Evolutionary conservation across 2,113 vertebrate species (phyloP).

Genomic region (Zosterops pallidus): DNA sequence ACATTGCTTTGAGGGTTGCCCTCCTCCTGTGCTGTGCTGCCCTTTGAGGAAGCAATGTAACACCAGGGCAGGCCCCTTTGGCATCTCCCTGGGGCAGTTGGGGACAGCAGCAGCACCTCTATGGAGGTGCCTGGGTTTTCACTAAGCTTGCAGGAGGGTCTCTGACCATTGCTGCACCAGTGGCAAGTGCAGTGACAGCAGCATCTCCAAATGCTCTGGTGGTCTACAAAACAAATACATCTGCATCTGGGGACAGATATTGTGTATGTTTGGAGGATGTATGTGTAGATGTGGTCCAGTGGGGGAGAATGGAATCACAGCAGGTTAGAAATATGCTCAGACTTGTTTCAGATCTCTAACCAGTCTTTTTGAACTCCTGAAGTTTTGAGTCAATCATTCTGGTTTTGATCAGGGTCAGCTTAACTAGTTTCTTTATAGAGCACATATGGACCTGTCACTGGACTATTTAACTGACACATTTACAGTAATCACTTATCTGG

Average conservation of each 20-base stretch:
- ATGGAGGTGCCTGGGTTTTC: neutral
- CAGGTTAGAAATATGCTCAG: neutral
- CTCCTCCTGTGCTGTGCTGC: accelerated
- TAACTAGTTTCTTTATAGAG: constrained; percentile 32
- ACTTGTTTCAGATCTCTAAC: neutral
- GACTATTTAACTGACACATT: constrained; percentile 54
- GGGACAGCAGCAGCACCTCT: neutral
- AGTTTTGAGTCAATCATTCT: constrained; percentile 32
- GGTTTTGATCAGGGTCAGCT: constrained; percentile 39
- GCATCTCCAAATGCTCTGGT: neutral
- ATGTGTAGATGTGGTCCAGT: neutral
- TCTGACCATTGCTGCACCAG: neutral
- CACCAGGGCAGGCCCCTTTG: neutral
- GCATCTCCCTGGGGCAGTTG: neutral
- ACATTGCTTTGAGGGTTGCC: neutral
- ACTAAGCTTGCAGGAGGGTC: neutral
- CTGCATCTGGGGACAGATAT: neutral
- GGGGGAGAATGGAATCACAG: neutral
- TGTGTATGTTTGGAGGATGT: neutral
- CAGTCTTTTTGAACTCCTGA: neutral
- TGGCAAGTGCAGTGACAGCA: neutral
- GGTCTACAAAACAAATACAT: accelerated
- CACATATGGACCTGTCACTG: constrained; percentile 59
- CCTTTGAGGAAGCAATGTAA: neutral
- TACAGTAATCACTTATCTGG: constrained; percentile 46